These are phyloP conservation scores for Drosophila lini DNA, from an alignment of 1,140 invertebrate genomes.

Conservation along the genomic window DNA sequence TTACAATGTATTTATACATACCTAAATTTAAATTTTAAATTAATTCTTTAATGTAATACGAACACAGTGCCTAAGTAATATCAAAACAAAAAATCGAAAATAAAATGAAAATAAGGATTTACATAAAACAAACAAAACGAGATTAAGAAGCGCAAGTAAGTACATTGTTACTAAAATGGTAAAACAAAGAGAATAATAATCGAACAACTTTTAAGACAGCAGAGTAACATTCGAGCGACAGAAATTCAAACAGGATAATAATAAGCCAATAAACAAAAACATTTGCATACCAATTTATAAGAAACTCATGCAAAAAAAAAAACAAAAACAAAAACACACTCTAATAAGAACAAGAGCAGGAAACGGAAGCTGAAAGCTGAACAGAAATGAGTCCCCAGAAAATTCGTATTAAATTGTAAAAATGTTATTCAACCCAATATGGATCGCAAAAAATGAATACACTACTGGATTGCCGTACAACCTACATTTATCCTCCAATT, in stretches of 20 bases:
- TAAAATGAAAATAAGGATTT: constrained; percentile 58
- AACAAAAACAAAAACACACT: constrained; percentile 8
- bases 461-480: constrained; percentile 54
- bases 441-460: constrained; percentile 53
- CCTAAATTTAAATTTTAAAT: constrained; percentile 83
- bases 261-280: constrained; percentile 38
- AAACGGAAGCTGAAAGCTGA: constrained; percentile 40
- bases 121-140: constrained; percentile 58
- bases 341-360: constrained; percentile 34
- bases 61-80: constrained; percentile 85
- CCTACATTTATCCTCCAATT: constrained; percentile 30
- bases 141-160: constrained; percentile 74
- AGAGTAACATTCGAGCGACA: constrained; percentile 32
- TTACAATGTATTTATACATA: constrained; percentile 83
- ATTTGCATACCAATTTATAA: constrained; percentile 44
- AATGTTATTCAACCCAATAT: constrained; percentile 56
- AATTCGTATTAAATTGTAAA: constrained; percentile 61
- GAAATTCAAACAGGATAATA: constrained; percentile 52
- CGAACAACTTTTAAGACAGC: constrained; percentile 48
- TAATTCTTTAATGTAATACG: constrained; percentile 84
- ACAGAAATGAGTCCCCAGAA: constrained; percentile 9
- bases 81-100: constrained; percentile 74
- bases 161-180: constrained; percentile 79
- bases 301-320: constrained; percentile 21
- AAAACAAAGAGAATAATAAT: constrained; percentile 37